Conservation (phyloP, 2,797 vertebrate species). For the Discoglossus pictus region DNA sequence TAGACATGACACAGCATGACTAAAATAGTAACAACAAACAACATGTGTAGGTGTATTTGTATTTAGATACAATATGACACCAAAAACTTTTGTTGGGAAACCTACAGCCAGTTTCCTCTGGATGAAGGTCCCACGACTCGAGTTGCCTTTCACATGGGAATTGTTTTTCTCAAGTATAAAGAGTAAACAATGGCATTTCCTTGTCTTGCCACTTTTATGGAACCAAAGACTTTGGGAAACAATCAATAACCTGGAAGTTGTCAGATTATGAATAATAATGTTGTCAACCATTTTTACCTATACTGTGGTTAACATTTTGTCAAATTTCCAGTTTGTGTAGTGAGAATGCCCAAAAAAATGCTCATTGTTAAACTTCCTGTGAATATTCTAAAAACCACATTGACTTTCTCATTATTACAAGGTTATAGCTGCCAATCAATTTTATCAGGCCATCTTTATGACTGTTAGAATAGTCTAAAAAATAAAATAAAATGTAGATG, state of each 20-base stretch:
- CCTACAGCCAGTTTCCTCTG: conserved; percentile 73
- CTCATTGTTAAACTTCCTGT: too few species aligned
- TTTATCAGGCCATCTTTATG: too few species aligned
- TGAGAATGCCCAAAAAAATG: conserved; percentile 60
- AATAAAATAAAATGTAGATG: too few species aligned
- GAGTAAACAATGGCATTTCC: conserved; percentile 98
- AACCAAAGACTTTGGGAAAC: conserved; percentile 84
- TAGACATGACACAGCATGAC: conserved; percentile 60
- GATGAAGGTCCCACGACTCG: conserved; percentile 82
- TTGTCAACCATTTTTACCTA: conserved; percentile 78
- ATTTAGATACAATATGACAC: conserved; percentile 68
- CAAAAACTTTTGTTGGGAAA: conserved; percentile 72
- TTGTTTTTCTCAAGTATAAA: conserved; percentile 88
- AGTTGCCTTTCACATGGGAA: conserved; percentile 97
- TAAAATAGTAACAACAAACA: conserved; percentile 67
- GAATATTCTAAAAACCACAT: too few species aligned
- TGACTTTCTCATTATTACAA: too few species aligned
- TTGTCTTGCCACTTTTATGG: conserved; percentile 86
- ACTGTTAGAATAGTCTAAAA: too few species aligned
- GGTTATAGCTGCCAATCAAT: too few species aligned
- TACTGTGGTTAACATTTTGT: conserved; percentile 68
- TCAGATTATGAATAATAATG: conserved; percentile 86
- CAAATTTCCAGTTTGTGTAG: conserved; percentile 52
- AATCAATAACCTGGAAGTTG: conserved; percentile 97
- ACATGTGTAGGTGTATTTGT: conserved; percentile 59